Base-by-base conservation (phyloP, 2,888 invertebrate species). In the Balanococcus diminutus region DNA sequence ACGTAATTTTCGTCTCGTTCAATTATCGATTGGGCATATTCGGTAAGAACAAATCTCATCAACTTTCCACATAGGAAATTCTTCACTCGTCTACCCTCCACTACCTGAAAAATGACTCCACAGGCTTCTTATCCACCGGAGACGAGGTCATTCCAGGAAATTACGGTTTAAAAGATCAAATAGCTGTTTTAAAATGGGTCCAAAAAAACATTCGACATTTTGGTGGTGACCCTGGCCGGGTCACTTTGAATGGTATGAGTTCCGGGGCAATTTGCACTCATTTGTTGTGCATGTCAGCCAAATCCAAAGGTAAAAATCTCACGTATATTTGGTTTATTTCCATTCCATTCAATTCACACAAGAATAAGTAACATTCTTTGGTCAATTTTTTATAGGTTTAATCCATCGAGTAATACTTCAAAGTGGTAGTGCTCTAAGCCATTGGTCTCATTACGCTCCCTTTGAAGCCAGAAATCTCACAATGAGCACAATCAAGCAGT, bases 351-450 rank as follows among this genome's bases (percentile, higher is more conserved):
- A 36, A 36, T 3, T 8, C 8, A 36, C 36, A 36, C 8, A 8
- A 5, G 4, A 36, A 36, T 36, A 36, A 36, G 36, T 36, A 42
- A 9, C 42, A 42, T 42, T 42, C 14, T 2, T 51, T 19, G 19
- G 3, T 19, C 9, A 19, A 5, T 51, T 51, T 51, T 51, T n/a
- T n/a, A n/a, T 19, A 94, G 94, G 93, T 86, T 89, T 95, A 16
- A 94, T 95, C 88, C 93, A 94, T 88, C 93, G 93, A 87, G 94
- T 92, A 1, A 95, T 95, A 87, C 93, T 95, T 0, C 93, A 95
- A 89, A 95, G 95, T 82, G 95, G 95, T 0, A 94, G 93, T 0
- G 92, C 94, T 0, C 32, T 75, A 0, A 75, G 75, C 14, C 75
- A 75, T 8, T 93, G 93, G 93, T 87, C 88, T 9, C 75, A 75